A percentile compares a stretch with the other conserved stretches of the same genome.
Conservation (phyloP, 2,888 invertebrate species). For the Tridacna gigas region DNA sequence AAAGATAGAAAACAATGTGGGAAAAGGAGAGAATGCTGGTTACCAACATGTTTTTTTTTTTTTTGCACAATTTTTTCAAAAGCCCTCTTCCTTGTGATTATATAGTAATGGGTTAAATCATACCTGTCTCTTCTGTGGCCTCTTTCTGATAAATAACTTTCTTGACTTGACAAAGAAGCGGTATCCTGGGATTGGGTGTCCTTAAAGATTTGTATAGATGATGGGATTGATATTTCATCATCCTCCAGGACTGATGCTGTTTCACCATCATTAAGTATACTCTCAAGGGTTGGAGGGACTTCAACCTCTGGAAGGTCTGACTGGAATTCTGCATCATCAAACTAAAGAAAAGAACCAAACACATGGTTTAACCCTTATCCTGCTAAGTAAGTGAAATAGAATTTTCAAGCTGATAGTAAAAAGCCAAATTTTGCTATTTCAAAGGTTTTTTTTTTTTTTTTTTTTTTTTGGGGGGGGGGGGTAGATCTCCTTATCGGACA, state of each 20-base stretch:
- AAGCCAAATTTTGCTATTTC: no score
- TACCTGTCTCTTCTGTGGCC: constrained; percentile 70
- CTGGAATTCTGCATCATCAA: constrained; percentile 91
- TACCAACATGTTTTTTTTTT: neutral
- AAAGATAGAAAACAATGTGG: neutral
- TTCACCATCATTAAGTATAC: constrained; percentile 90
- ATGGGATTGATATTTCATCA: constrained; percentile 71
- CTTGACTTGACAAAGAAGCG: constrained; percentile 82
- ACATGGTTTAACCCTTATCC: no score
- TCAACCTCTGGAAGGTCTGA: constrained; percentile 91
- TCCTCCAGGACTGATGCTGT: constrained; percentile 75
- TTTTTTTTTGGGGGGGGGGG: no score
- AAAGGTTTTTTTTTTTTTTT: no score
- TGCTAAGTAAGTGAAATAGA: no score
- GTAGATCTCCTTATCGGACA: no score
- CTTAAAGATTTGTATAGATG: constrained; percentile 76
- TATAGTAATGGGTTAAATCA: no score
- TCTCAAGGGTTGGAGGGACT: constrained; percentile 91
- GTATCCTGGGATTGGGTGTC: constrained; percentile 82
- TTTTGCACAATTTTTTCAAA: constrained; percentile 4
- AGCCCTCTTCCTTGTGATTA: neutral
- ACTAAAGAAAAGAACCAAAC: constrained; percentile 86
- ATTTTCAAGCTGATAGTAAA: no score
- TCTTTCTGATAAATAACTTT: constrained; percentile 75
- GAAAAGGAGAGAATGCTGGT: neutral